Conservation (phyloP, 2,113 vertebrate genomes). For the Mesoclemmys tuberculata region DNA sequence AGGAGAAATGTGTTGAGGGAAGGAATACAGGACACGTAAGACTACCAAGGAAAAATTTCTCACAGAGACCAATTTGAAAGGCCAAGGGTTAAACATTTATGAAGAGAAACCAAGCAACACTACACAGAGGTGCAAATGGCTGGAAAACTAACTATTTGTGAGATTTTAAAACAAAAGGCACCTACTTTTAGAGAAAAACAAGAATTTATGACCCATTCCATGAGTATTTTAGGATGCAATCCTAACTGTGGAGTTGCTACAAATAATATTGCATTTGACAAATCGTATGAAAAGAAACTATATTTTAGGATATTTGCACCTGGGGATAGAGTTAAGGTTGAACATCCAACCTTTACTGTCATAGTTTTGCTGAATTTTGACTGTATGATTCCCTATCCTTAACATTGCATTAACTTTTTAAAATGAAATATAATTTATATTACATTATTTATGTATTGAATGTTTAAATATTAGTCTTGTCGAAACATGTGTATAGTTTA, state of each 20-base stretch:
- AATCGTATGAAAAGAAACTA: not conserved
- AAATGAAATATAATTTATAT: not conserved
- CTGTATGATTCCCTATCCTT: not conserved
- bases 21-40: not conserved
- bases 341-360: not conserved
- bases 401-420: not conserved
- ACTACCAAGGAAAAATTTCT: not conserved
- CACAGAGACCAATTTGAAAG: not conserved
- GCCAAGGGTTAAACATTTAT: not conserved
- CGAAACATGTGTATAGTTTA: not conserved
- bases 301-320: not conserved
- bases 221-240: not conserved
- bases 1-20: not conserved
- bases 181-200: not conserved
- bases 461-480: not conserved
- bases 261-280: not conserved
- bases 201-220: not conserved
- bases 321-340: not conserved
- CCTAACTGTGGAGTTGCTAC: not conserved
- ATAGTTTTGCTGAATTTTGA: not conserved
- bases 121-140: not conserved
- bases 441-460: not conserved
- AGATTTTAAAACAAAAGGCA: not conserved
- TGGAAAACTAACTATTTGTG: not conserved
- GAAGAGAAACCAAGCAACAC: not conserved